Conservation (phyloP, 2,797 vertebrate genomes). For the Cirrhinus mrigala region DNA sequence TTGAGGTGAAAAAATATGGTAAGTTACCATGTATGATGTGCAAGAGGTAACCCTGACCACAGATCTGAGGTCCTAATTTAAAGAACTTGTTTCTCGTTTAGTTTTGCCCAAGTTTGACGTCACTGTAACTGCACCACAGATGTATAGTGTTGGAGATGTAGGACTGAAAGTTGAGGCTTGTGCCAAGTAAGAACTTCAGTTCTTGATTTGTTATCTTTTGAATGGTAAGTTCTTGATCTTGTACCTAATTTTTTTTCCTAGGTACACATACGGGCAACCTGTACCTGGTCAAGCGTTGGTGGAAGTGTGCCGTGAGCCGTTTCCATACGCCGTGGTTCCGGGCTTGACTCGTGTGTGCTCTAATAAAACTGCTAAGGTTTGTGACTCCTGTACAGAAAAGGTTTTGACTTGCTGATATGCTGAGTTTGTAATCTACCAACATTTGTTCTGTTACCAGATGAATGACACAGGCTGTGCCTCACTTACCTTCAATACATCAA, state of each 20-base stretch:
- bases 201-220: not conserved
- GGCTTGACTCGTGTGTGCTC: not conserved
- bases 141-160: not conserved
- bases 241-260: accelerated
- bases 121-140: not conserved
- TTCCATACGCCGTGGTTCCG: not conserved
- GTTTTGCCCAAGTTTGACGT: conserved; percentile 16
- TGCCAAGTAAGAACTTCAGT: not conserved
- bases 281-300: not conserved
- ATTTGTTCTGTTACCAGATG: conserved; percentile 12
- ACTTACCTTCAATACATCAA: not conserved
- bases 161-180: conserved; percentile 17
- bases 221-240: not conserved
- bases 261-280: not conserved
- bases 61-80: not conserved
- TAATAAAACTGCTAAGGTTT: not conserved
- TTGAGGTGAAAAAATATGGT: conserved; percentile 58
- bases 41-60: accelerated
- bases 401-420: no score
- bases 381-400: not conserved
- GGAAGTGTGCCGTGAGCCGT: not conserved
- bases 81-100: not conserved
- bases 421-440: not conserved
- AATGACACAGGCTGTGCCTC: conserved; percentile 36
- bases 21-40: not conserved